Base-by-base conservation (phyloP, 2,797 vertebrate genomes). In the Acanthopagrus latus region DNA sequence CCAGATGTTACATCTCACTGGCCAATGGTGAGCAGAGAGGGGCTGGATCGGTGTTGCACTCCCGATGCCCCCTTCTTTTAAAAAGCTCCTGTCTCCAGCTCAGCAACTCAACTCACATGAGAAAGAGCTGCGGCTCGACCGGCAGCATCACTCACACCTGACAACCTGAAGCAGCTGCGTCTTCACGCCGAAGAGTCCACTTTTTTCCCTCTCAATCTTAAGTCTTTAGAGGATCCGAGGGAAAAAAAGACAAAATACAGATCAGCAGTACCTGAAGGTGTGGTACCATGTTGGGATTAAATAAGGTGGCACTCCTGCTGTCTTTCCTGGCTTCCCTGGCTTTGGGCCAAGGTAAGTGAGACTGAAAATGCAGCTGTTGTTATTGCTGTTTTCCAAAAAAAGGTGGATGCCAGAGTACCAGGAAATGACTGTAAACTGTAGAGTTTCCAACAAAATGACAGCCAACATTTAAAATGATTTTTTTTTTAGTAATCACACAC, bases 1-100 rank as follows among this genome's bases (percentile, higher is more conserved):
- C 88, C 93, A 95, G 92, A 95, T 94, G 92, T 95, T 93, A 72
- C 75, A 70, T 76, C 80, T 69, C 72, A 87, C 83, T 92, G 93
- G 89, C 95, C 95, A 96, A 96, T 96, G 89, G 93, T 50, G 89
- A 91, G 88, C 81, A 81, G 91, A 89, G 90, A 93, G 95, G 95
- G 95, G 95, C 90, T 82, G 95, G 95, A 91, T 94, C 91, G 93
- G 93, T 92, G 5, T 86, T 83, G 85, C 59, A 80, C 83, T 93
- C 84, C 71, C 60, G 81, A 86, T 90, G 92, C 92, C 90, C 90
- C 91, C 90, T 89, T 93, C 92, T 93, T 95, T 96, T 93, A 13
- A 87, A 96, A 95, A 95, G 84, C 91, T 86, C 77, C 82, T 77
- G 88, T 89, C 80, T 91, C 81, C 87, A 88, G 84, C 89, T 89